Percentiles rank a stretch among this genome's conserved stretches.
Conservation (phyloP, 1,140 invertebrate species). For the Drosophila jambulina region DNA sequence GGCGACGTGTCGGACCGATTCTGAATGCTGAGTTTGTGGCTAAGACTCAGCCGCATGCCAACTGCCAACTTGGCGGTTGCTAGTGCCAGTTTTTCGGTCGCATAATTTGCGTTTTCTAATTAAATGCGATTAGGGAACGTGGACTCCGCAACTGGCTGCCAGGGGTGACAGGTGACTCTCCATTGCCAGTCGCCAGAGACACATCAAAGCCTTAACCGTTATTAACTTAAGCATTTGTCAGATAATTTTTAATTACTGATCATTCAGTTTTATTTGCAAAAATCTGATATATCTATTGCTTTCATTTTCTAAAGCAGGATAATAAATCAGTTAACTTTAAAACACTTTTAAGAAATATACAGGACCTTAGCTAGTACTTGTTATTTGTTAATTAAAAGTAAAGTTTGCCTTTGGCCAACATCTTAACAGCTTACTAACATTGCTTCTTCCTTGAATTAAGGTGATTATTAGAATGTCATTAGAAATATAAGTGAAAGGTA, state of each 20-base stretch:
- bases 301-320: no score
- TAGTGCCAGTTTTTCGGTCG: constrained; percentile 41
- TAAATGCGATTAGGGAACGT: constrained; percentile 41
- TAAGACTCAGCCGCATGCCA: constrained; percentile 34
- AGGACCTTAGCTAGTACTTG: no score
- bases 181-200: background rate
- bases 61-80: constrained; percentile 49
- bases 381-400: background rate
- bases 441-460: background rate
- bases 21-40: constrained; percentile 38
- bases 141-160: background rate
- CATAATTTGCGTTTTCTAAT: constrained; percentile 61
- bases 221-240: no score
- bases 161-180: background rate
- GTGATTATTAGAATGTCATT: background rate
- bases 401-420: background rate
- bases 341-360: no score
- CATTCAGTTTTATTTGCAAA: no score
- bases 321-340: no score
- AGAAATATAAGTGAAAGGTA: background rate
- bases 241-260: no score
- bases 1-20: constrained; percentile 43
- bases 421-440: background rate
- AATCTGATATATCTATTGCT: no score
- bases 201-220: background rate